Evolutionary conservation across 2,113 vertebrate genomes (phyloP).

Genomic region (Ancistrus triradiatus): DNA sequence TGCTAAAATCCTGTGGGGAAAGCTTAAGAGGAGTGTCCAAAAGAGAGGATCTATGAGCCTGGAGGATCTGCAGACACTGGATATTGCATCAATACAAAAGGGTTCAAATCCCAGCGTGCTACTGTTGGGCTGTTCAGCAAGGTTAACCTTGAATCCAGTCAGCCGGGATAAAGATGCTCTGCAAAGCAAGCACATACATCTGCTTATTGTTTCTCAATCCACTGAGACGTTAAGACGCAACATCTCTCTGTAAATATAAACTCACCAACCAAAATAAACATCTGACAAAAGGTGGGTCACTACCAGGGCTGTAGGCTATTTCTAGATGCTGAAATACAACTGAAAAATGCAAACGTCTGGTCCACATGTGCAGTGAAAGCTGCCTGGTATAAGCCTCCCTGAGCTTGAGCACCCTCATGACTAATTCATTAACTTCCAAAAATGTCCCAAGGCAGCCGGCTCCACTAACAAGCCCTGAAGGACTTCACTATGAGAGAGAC

Average conservation of each 20-base stretch:
- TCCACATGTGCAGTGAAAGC: constrained; percentile 18
- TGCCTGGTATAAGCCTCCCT: neutral
- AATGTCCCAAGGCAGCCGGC: constrained; percentile 13
- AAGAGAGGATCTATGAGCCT: no score
- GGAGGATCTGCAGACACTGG: no score
- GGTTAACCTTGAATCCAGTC: no score
- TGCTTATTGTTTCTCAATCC: no score
- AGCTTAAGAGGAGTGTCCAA: no score
- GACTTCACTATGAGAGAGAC: constrained; percentile 11
- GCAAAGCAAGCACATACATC: no score
- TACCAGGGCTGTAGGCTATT: neutral
- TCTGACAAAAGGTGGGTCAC: neutral
- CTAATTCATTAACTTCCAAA: constrained; percentile 41
- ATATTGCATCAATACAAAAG: no score
- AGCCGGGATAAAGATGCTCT: no score
- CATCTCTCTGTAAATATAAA: neutral
- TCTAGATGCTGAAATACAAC: neutral
- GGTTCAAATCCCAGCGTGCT: no score
- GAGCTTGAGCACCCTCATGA: constrained; percentile 26
- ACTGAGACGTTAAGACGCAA: no score
- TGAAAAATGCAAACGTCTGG: neutral
- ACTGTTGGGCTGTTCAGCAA: no score
- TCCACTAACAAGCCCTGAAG: constrained; percentile 29
- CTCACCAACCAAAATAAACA: neutral
- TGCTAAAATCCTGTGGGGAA: no score